These are phyloP conservation scores for Lepidurus packardi DNA, from an alignment of 1,140 invertebrate species.

Conservation along the genomic window DNA sequence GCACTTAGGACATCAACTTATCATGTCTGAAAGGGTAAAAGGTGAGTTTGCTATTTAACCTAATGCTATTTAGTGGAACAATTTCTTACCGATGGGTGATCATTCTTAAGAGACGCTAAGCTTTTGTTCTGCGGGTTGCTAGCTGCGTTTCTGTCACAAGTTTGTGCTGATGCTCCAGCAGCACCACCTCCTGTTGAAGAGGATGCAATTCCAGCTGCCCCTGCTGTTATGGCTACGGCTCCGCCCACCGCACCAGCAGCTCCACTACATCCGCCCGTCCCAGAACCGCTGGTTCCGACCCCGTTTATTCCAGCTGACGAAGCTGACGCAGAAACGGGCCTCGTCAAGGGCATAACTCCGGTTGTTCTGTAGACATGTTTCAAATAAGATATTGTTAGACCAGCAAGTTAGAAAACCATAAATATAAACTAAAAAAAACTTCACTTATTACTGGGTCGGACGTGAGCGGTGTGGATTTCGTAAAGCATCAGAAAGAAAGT, in stretches of 20 bases:
- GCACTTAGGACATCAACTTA: no score
- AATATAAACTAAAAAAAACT: conserved; percentile 10
- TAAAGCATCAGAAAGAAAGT: neutral
- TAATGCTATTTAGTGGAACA: no score
- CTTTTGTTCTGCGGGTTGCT: neutral
- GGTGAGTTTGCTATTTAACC: no score
- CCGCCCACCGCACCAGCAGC: neutral
- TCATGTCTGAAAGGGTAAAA: no score
- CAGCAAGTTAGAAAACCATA: neutral
- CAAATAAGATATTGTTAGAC: neutral
- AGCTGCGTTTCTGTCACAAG: neutral
- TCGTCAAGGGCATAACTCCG: neutral
- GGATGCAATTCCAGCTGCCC: neutral
- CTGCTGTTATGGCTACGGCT: neutral
- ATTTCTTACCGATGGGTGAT: neutral
- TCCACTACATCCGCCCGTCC: neutral
- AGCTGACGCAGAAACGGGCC: neutral
- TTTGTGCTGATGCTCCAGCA: neutral
- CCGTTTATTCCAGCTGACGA: neutral
- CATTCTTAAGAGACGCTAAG: neutral
- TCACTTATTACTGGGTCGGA: neutral
- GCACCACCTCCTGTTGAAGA: neutral
- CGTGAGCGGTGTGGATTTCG: neutral
- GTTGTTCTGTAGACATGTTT: neutral
- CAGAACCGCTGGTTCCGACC: neutral